Evolutionary conservation across 1,140 invertebrate genomes (phyloP).

Genomic region (Harpegnathos saltator): DNA sequence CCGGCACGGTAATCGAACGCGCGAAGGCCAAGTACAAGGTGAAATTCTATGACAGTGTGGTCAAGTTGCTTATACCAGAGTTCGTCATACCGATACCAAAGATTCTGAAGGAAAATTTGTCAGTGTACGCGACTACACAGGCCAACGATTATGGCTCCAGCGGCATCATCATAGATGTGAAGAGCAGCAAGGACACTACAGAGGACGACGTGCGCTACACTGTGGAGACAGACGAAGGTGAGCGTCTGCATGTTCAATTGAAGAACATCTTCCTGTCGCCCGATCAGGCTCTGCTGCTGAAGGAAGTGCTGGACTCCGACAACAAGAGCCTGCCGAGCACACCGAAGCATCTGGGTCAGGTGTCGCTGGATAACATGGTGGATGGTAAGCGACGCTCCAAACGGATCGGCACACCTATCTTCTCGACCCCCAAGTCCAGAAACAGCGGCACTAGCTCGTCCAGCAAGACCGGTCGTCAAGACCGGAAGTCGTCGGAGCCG

Average conservation of each 20-base stretch:
- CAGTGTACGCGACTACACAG: slow-evolving; percentile 77
- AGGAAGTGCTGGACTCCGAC: slow-evolving; percentile 69
- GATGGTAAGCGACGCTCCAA: slow-evolving; percentile 79
- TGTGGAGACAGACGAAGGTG: slow-evolving; percentile 76
- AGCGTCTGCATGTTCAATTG: slow-evolving; percentile 75
- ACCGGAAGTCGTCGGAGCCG: slow-evolving; percentile 50
- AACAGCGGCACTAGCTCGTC: not conserved
- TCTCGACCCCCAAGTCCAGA: slow-evolving; percentile 65
- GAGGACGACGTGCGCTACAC: slow-evolving; percentile 65
- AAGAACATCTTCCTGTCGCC: slow-evolving; percentile 78
- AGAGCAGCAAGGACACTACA: slow-evolving; percentile 28
- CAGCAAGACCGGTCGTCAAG: slow-evolving; percentile 10
- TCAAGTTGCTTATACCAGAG: slow-evolving; percentile 87
- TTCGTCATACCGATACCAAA: slow-evolving; percentile 85
- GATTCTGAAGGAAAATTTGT: slow-evolving; percentile 75
- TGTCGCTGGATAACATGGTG: slow-evolving; percentile 80
- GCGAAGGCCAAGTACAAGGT: slow-evolving; percentile 87
- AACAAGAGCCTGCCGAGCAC: slow-evolving; percentile 74
- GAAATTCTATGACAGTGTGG: slow-evolving; percentile 88
- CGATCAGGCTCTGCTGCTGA: slow-evolving; percentile 80
- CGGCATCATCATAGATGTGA: slow-evolving; percentile 76
- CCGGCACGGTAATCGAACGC: slow-evolving; percentile 86
- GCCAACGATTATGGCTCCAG: slow-evolving; percentile 76
- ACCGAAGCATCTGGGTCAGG: slow-evolving; percentile 74
- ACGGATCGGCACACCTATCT: slow-evolving; percentile 65